These are phyloP conservation scores for Trichomycterus rosablanca DNA, from an alignment of 2,113 vertebrate genomes.

Conservation along the genomic window DNA sequence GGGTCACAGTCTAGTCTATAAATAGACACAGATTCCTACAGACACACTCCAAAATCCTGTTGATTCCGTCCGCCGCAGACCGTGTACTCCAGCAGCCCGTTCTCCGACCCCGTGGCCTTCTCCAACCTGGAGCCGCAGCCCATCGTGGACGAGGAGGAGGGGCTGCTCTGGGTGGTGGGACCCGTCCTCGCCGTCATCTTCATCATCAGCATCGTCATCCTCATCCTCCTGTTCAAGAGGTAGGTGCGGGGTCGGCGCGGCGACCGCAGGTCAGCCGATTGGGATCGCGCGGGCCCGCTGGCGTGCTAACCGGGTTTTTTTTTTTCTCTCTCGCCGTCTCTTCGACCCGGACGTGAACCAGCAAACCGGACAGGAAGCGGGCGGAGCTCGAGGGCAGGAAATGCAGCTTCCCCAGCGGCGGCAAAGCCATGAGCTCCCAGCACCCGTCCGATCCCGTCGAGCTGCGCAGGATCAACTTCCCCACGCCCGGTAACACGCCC, in stretches of 20 bases:
- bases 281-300: no score
- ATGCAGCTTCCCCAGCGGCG: conserved; percentile 88
- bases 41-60: no score
- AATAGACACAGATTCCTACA: no score
- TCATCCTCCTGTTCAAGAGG: conserved; percentile 98
- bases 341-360: conserved; percentile 19
- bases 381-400: conserved; percentile 95
- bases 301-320: not conserved
- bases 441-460: conserved; percentile 97
- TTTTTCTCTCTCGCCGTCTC: not conserved
- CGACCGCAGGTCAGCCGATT: no score
- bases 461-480: conserved; percentile 95
- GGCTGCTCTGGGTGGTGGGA: conserved; percentile 95
- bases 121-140: conserved; percentile 93
- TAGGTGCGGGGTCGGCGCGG: conserved; percentile 55
- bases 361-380: conserved; percentile 74
- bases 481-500: conserved; percentile 84
- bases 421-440: conserved; percentile 90
- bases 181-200: conserved; percentile 97
- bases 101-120: conserved; percentile 91
- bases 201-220: conserved; percentile 98
- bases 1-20: no score
- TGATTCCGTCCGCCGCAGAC: conserved; percentile 66
- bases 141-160: conserved; percentile 95
- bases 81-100: conserved; percentile 93